Evolutionary conservation across 2,113 vertebrate genomes (phyloP).

Genomic region (Arizona elegans): DNA sequence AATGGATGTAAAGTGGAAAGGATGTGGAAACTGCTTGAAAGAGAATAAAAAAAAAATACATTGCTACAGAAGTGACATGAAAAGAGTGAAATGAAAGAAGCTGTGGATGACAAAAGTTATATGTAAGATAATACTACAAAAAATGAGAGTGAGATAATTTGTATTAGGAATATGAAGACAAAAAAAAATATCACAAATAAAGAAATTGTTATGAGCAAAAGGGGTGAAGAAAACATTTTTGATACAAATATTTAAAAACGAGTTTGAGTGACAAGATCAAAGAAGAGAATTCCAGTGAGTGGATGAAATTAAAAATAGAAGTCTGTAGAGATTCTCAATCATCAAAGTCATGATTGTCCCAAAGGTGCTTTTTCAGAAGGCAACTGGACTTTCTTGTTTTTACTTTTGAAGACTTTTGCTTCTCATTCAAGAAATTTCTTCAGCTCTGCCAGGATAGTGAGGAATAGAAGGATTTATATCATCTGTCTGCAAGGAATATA

Average conservation of each 20-base stretch:
- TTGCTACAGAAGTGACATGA: neutral
- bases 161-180: neutral
- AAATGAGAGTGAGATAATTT: neutral
- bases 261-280: neutral
- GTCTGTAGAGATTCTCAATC: neutral
- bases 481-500: too few relatives aligned
- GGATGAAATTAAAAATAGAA: neutral
- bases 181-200: neutral
- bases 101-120: neutral
- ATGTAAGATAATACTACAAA: neutral
- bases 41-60: neutral
- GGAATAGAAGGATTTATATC: too few relatives aligned
- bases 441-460: too few relatives aligned
- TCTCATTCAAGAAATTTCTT: too few relatives aligned
- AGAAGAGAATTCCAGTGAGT: neutral
- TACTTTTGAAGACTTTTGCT: too few relatives aligned
- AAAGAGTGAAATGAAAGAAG: neutral
- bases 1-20: neutral
- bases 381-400: too few relatives aligned
- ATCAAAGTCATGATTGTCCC: too few relatives aligned
- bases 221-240: neutral
- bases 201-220: neutral
- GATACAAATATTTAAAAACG: neutral
- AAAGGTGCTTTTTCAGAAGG: too few relatives aligned
- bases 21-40: neutral